Conservation (phyloP, 2,797 vertebrate species). For the Sardinella longiceps region DNA sequence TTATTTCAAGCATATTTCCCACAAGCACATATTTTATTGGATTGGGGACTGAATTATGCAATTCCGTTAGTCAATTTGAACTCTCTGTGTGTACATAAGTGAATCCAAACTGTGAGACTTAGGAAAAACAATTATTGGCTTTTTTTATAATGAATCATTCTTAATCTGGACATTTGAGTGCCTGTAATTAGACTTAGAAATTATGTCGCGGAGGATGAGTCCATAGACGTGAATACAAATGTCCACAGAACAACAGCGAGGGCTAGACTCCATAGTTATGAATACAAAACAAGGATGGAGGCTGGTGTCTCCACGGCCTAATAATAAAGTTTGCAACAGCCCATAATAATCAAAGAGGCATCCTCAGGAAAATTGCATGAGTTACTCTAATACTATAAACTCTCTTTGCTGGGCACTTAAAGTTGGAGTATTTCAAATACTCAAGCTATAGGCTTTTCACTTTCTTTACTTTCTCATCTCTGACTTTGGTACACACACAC, state of each 20-base stretch:
- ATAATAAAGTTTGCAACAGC: background rate
- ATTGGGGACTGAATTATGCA: background rate
- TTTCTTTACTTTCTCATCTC: background rate
- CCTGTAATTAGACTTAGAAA: background rate
- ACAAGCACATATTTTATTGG: background rate
- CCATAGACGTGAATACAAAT: background rate
- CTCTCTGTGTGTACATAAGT: background rate
- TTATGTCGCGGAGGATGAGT: background rate
- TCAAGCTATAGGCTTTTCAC: background rate
- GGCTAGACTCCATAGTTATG: background rate
- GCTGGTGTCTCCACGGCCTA: background rate
- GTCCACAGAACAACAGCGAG: too few species aligned
- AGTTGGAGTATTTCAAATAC: background rate
- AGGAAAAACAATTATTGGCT: background rate
- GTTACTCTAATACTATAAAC: background rate
- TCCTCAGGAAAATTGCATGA: background rate
- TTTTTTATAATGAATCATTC: background rate
- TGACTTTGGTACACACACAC: background rate
- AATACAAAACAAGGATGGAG: background rate
- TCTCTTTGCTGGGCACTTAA: background rate
- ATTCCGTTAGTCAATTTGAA: background rate
- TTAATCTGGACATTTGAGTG: background rate
- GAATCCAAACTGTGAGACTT: background rate
- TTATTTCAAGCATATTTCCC: slow-evolving; percentile 3
- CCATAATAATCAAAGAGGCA: background rate